Evolutionary conservation across 37 sponge, comb jelly and placozoan genomes (phyloP).

Genomic region (Halichondria panicea): DNA sequence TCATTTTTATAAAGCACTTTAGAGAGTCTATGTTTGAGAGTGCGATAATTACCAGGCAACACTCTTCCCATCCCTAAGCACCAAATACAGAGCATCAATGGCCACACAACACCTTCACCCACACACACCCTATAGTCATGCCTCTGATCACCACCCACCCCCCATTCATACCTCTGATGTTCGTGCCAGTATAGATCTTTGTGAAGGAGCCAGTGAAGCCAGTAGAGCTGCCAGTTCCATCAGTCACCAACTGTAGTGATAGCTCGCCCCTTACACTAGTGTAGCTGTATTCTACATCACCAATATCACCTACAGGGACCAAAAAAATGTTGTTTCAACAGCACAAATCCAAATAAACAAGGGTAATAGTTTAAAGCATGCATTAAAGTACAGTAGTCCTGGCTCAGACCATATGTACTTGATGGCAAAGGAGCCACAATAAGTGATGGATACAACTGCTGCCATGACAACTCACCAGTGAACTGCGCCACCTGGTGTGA

Average conservation of each 20-base stretch:
- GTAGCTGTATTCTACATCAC: not conserved
- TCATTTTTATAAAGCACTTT: too few species aligned
- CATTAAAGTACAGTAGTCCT: too few species aligned
- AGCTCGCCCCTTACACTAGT: not conserved
- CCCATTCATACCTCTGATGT: slow-evolving; percentile 16
- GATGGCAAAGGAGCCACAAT: too few species aligned
- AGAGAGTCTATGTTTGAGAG: not conserved
- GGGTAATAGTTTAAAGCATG: too few species aligned
- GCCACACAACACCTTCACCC: not conserved
- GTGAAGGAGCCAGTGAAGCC: slow-evolving; percentile 49
- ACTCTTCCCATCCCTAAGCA: too few species aligned
- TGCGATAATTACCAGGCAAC: slow-evolving; percentile 5
- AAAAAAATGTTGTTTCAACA: too few species aligned
- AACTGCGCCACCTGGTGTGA: slow-evolving; percentile 3
- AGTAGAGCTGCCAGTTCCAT: not conserved
- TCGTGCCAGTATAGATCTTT: slow-evolving; percentile 40
- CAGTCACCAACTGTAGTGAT: slow-evolving; percentile 6
- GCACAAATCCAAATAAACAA: too few species aligned
- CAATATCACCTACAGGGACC: slow-evolving; percentile 8
- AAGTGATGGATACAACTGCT: too few species aligned
- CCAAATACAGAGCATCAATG: not conserved
- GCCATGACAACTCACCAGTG: slow-evolving; percentile 39
- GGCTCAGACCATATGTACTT: too few species aligned
- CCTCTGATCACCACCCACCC: not conserved
- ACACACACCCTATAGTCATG: not conserved